phyloP scores from a whole-genome alignment of 2,113 vertebrate species.

The Alligator sinensis region DNA sequence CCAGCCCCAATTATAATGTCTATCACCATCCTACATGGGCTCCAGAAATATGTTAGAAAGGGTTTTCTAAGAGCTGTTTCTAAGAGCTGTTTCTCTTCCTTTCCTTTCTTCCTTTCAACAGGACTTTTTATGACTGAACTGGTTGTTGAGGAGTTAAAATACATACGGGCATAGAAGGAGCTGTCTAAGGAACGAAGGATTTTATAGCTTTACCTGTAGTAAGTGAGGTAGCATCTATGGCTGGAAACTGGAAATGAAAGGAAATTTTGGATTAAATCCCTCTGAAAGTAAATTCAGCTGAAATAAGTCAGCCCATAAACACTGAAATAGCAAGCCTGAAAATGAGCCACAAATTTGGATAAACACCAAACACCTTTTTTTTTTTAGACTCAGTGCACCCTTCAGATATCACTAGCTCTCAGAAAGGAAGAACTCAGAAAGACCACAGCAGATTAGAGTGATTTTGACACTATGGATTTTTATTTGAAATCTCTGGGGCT shows the following conservation, averaged over 20 bases:
- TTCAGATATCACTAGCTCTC: too few species aligned
- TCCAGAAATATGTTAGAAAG: not conserved
- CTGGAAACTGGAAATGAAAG: not conserved
- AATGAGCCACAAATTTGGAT: not conserved
- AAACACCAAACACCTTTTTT: not conserved
- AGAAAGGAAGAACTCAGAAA: too few species aligned
- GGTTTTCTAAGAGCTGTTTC: not conserved
- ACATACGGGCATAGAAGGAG: too few species aligned
- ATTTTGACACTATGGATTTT: too few species aligned
- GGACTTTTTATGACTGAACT: not conserved
- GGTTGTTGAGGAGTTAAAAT: not conserved
- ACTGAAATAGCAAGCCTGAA: not conserved
- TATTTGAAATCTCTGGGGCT: too few species aligned
- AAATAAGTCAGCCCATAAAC: not conserved
- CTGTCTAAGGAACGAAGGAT: too few species aligned
- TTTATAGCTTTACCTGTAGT: too few species aligned
- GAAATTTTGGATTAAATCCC: not conserved
- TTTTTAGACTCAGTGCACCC: too few species aligned
- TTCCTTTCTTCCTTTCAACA: not conserved
- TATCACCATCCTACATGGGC: not conserved
- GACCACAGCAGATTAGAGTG: too few species aligned
- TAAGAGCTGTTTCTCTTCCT: not conserved
- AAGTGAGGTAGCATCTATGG: too few species aligned
- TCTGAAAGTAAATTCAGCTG: slow-evolving; percentile 8
- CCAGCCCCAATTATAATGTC: too few species aligned